Base-by-base conservation (phyloP, 2,797 vertebrate species). In the Hemibagrus guttatus region DNA sequence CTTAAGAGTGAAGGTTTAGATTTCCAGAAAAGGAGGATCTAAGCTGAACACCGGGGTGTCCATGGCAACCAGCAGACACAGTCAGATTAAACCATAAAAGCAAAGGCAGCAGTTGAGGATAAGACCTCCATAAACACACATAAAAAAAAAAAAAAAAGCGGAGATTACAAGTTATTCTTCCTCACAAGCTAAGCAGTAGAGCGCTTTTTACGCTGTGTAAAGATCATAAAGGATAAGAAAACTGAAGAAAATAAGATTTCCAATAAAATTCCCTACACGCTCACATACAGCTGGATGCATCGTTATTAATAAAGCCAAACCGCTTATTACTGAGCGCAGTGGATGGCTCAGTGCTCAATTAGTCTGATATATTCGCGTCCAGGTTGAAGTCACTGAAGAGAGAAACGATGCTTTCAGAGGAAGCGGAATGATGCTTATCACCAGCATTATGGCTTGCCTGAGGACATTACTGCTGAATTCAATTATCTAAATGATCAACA, bases 21-120 rank as follows among this genome's bases (percentile, higher is more conserved):
- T 72, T 87, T 89, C 71, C 71, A 83, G 75, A 83, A 82, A 87
- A 85, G 49, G 71, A 88, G 54, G n/a, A 76, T 58, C 69, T 56
- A 84, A 72, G 69, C 59, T 86, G 81, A 90, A 81, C 75, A 83
- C 35, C 61, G 58, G 9, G 58, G 91, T 92, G 86, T 89, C 92
- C 91, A 92, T 92, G 89, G 91, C 78, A 92, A 92, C 91, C 82
- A 84, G 81, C 75, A 75, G 86, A 90, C 81, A 90, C 81, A 87
- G 89, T 58, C 87, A 39, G 88, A 86, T 75, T 84, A 56, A 85
- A 83, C 83, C 71, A 80, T 56, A 79, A 86, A 88, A 89, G 72
- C 63, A 86, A 66, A 66, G 86, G 61, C n/a, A 21, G 71, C 68
- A 52, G 64, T 78, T 13, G 59, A 85, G 68, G 59, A 80, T 85